Base-by-base conservation (phyloP, 2,888 invertebrate species). In the Ecliptopera silaceata region DNA sequence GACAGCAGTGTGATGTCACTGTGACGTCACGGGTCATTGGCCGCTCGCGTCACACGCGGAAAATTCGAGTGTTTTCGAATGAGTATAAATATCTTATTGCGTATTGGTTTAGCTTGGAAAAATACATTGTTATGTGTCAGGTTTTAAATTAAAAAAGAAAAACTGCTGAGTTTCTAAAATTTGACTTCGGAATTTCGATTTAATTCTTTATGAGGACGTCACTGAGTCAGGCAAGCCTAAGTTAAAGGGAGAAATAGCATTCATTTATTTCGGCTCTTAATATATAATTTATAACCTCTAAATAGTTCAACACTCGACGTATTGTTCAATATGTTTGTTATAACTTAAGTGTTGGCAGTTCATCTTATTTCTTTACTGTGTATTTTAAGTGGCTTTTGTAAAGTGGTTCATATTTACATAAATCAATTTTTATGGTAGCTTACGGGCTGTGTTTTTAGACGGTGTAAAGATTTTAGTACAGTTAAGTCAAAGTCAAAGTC, bases 1-100 rank as follows among this genome's bases (percentile, higher is more conserved):
- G 84, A 85, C 80, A 82, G 71, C 72, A 44, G 48, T 20, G 68
- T 77, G 80, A 84, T 84, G 85, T 84, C 81, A 79, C 61, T 4
- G 50, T 75, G 74, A 79, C 79, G 81, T 80, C 78, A 79, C 68
- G 66, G 82, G 82, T 83, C 83, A 66, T 58, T 71, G 82, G 80
- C 77, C 80, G 67, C 68, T 64, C 59, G 63, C 66, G 20, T 17
- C 4, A 66, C 62, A 5, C n/a, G 68, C 65, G 70, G 65, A 61
- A 55, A 56, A 53, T 59, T 68, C 63, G 56, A 47, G 66, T 32
- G 61, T 65, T 43, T 54, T 54, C 11, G 13, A 49, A 60, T 51
- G 54, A 56, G 50, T 59, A 39, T 43, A 29, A 43, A 29, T 43
- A 43, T n/a, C 29, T 43, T 13, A 12, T 3, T 17, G 20, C 11